Evolutionary conservation across 30 jellyfish, hydroid and myxozoan species (phyloP), one percentile per base, ranked within the genome.

Genomic region (Rhopilema esculentum): DNA sequence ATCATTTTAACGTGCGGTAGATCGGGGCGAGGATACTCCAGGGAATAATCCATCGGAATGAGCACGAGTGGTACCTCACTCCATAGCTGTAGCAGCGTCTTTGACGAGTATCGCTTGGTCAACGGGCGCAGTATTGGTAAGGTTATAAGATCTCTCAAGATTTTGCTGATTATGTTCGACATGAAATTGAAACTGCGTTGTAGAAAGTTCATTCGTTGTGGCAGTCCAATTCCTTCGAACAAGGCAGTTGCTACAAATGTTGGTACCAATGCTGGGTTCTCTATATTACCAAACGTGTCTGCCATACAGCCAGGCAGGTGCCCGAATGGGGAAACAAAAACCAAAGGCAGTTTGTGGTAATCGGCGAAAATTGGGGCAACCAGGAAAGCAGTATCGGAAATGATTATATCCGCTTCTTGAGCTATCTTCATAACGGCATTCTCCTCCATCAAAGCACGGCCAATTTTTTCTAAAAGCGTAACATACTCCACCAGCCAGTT

Each of bases 271-370:
- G 97, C 65, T 19, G 91, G 91, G 91, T 89, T 81, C 27, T 81
- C 91, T 19, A 71, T 66, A 28, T 68, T 82, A 8, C 93, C 97
- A 20, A 61, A 28, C 12, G 77, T 52, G 72, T 89, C 91, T 32
- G 89, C 88, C 90, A 81, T 71, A 25, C 87, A 66, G 49, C 93
- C 97, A 19, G 88, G 83, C 16, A 75, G 52, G 48, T 74, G 88
- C 30, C 97, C 97, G 86, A 73, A 75, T 26, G 97, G 92, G 17
- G 97, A 89, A 33, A 89, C 67, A 57, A 82, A 67, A 8, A 82
- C 78, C 28, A 82, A 49, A 28, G 97, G 89, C 30, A 78, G 68
- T n/a, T 89, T 82, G 93, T 79, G 72, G 40, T 72, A 33, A 30
- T 72, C 83, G 57, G 97, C 93, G 52, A 89, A 81, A 9, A 82